phyloP scores from a whole-genome alignment of 2,797 vertebrate species.

The Sebastes trivittatus region DNA sequence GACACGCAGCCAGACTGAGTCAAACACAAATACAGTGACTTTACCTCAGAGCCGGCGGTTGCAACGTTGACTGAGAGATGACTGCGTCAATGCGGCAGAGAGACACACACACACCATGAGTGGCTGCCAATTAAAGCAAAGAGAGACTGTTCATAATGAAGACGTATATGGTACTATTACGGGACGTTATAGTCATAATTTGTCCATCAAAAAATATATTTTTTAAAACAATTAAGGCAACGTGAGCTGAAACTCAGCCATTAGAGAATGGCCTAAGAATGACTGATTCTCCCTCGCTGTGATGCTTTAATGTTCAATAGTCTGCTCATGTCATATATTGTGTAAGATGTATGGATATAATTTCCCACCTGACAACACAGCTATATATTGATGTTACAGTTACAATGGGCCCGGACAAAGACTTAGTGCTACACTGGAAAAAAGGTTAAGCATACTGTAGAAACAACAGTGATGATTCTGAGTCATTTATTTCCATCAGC shows the following conservation, averaged over 20 bases:
- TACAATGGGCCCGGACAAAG: neutral
- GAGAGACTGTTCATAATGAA: neutral
- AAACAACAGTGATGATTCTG: neutral
- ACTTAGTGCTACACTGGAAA: neutral
- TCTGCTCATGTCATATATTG: neutral
- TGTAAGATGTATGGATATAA: neutral
- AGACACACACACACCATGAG: neutral
- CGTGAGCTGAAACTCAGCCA: neutral
- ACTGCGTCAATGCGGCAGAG: neutral
- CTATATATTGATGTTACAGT: neutral
- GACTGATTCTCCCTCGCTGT: neutral
- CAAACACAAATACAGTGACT: slow-evolving; percentile 9
- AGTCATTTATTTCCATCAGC: neutral
- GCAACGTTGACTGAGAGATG: neutral
- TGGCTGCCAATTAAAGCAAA: neutral
- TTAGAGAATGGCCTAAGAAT: neutral
- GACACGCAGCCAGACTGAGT: slow-evolving; percentile 32
- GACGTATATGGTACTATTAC: neutral
- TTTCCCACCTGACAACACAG: neutral
- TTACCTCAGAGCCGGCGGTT: slow-evolving; percentile 16
- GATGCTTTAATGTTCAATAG: neutral
- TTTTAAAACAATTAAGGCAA: neutral
- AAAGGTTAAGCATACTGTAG: neutral
- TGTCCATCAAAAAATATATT: neutral
- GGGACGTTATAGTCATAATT: neutral